Conservation (phyloP, 37 sponge, comb jelly and placozoan genomes). For the Amphimedon queenslandica region DNA sequence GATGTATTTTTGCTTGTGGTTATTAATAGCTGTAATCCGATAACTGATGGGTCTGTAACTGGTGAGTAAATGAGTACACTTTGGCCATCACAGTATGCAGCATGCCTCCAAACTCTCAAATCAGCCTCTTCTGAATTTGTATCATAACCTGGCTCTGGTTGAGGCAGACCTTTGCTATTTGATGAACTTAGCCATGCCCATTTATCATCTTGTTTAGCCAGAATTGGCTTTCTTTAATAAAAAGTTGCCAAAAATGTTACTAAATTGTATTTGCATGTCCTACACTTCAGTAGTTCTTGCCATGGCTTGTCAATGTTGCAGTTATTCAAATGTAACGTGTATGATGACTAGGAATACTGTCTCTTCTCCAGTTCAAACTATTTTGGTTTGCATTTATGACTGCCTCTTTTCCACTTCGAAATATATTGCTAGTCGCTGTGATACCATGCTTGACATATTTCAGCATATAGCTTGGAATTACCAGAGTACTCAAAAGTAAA, state of each 20-base stretch:
- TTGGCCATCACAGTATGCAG: background rate
- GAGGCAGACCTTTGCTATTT: background rate
- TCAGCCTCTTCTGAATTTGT: conserved; percentile 20
- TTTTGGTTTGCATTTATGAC: conserved; percentile 8
- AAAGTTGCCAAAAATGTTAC: conserved; percentile 6
- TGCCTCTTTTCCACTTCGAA: no score
- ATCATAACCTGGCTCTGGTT: background rate
- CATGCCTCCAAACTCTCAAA: conserved; percentile 14
- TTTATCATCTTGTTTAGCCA: no score
- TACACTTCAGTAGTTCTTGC: conserved; percentile 9
- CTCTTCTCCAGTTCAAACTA: background rate
- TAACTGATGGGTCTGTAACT: conserved; percentile 20
- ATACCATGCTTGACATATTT: no score
- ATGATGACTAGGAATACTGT: no score
- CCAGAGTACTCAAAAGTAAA: no score
- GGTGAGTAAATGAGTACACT: conserved; percentile 12
- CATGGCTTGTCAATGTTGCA: background rate
- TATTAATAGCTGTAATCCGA: conserved; percentile 13
- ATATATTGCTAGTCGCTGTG: no score
- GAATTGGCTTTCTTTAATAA: no score
- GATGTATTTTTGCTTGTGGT: background rate
- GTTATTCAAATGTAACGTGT: background rate
- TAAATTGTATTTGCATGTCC: conserved; percentile 2
- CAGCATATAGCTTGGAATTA: no score
- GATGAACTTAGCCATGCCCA: background rate